phyloP scores from a whole-genome alignment of 2,797 vertebrate species.

The Anas bahamensis region DNA sequence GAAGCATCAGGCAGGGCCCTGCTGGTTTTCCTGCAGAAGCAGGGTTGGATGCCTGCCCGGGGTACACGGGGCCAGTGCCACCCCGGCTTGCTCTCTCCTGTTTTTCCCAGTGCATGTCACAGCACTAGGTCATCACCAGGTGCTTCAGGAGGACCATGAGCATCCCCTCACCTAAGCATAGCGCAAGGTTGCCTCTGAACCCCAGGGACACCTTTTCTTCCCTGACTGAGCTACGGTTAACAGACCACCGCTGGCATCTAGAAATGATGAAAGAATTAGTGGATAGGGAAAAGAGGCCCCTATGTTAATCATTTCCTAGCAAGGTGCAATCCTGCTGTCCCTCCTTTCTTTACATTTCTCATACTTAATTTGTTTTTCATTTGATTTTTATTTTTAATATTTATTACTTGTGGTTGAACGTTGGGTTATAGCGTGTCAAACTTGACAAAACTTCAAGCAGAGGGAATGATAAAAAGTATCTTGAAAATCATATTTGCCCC shows the following conservation, averaged over 20 bases:
- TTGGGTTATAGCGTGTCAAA: slow-evolving; percentile 33
- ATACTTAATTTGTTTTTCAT: slow-evolving; percentile 15
- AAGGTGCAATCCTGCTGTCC: not conserved
- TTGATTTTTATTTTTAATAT: not conserved
- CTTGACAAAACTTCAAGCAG: slow-evolving; percentile 56
- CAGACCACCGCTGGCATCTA: not conserved
- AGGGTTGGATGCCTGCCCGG: not conserved
- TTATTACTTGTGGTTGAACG: slow-evolving; percentile 23
- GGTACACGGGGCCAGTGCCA: no score
- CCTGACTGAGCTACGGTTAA: not conserved
- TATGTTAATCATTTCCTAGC: not conserved
- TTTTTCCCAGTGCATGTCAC: not conserved
- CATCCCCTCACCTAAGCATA: not conserved
- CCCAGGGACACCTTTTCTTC: not conserved
- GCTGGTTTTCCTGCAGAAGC: not conserved
- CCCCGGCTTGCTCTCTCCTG: not conserved
- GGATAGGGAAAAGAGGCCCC: not conserved
- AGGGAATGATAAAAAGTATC: slow-evolving; percentile 38
- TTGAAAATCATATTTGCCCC: slow-evolving; percentile 56
- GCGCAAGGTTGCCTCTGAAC: not conserved
- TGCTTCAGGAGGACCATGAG: not conserved
- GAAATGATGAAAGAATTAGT: not conserved
- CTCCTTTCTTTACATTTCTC: not conserved
- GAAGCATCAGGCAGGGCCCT: not conserved
- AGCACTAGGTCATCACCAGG: not conserved